phyloP scores from a whole-genome alignment of 2,113 vertebrate species.

The Haliaeetus leucogaster region DNA sequence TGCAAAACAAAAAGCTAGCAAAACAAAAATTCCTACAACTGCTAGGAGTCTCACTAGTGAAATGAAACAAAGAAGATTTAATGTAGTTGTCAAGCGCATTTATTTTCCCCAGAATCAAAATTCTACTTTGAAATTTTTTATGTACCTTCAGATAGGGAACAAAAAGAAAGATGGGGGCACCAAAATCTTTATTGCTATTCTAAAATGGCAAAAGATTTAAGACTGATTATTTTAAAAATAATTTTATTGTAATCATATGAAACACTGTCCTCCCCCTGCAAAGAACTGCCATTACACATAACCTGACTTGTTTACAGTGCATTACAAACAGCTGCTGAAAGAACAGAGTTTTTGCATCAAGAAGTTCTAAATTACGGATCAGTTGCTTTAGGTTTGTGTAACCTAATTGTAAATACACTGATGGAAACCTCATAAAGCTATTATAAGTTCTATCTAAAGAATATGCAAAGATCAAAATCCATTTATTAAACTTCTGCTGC shows the following conservation, averaged over 20 bases:
- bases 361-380: background rate
- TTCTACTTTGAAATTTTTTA: background rate
- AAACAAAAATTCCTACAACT: background rate
- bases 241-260: background rate
- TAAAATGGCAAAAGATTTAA: background rate
- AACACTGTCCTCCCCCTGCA: background rate
- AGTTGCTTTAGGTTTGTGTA: background rate
- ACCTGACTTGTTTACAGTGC: background rate
- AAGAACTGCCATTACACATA: background rate
- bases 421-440: background rate
- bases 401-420: background rate
- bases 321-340: background rate
- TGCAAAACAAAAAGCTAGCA: background rate
- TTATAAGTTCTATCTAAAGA: background rate
- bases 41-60: background rate
- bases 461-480: background rate
- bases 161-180: background rate
- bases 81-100: background rate
- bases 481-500: background rate
- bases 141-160: background rate
- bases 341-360: background rate
- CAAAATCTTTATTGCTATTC: background rate
- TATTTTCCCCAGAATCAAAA: background rate
- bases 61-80: background rate
- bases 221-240: background rate